Conservation (phyloP, 2,113 vertebrate genomes). For the Lophochroa leadbeateri region DNA sequence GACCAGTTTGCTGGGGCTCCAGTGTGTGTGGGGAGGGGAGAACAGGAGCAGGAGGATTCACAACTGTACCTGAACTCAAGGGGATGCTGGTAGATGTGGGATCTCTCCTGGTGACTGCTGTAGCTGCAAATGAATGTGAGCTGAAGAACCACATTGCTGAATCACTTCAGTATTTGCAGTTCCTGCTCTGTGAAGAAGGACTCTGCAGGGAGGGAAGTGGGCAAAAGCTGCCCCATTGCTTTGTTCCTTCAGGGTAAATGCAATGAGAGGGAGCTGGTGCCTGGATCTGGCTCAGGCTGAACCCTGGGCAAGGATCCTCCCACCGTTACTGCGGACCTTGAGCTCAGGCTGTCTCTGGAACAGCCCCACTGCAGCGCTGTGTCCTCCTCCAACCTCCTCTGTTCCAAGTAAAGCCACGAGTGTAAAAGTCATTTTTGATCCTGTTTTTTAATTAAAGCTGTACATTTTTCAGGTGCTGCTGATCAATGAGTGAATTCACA, state of each 20-base stretch:
- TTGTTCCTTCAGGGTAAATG: background rate
- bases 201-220: background rate
- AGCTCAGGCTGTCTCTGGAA: background rate
- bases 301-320: background rate
- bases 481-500: background rate
- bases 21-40: accelerated
- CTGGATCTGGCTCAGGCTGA: background rate
- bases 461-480: background rate
- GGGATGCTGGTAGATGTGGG: background rate
- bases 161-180: background rate
- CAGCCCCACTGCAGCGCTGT: accelerated
- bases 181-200: background rate
- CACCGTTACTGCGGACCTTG: background rate
- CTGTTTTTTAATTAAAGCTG: conserved; percentile 35
- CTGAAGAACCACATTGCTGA: accelerated
- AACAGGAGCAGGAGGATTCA: background rate
- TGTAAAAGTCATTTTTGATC: too few species aligned
- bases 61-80: background rate
- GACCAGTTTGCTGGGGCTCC: background rate
- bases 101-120: background rate
- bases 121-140: background rate
- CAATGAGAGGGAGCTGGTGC: background rate
- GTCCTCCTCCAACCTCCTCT: background rate
- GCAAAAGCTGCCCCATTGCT: background rate
- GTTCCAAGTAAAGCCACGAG: background rate